phyloP scores from a whole-genome alignment of 1,140 invertebrate genomes.

The Copidosoma floridanum region DNA sequence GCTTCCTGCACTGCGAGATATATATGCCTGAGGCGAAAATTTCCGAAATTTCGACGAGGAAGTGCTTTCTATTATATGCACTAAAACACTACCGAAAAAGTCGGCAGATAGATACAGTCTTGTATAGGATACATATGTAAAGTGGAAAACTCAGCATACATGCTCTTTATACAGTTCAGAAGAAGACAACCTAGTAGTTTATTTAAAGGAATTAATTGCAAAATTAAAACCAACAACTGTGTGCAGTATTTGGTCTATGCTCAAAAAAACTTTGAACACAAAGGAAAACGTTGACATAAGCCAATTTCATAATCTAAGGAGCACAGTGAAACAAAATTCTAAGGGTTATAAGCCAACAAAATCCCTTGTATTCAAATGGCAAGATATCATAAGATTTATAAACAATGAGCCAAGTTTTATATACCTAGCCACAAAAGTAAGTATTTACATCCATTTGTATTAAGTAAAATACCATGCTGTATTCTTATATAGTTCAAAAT shows the following conservation, averaged over 20 bases:
- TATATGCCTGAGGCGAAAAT: too few relatives aligned
- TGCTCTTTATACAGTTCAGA: not conserved
- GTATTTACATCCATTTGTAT: not conserved
- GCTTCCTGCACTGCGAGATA: too few relatives aligned
- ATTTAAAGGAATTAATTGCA: not conserved
- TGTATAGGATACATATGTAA: not conserved
- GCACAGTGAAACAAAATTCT: not conserved
- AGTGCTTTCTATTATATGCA: not conserved
- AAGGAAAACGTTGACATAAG: constrained; percentile 5
- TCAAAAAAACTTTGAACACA: constrained; percentile 3
- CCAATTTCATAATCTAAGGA: constrained; percentile 3
- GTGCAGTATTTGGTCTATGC: constrained; percentile 20
- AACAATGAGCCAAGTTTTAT: not conserved
- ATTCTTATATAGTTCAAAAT: not conserved
- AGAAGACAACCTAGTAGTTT: constrained; percentile 1
- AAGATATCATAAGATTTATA: not conserved
- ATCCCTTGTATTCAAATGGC: constrained; percentile 3
- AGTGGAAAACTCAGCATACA: not conserved
- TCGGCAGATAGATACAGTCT: not conserved
- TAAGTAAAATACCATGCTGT: not conserved
- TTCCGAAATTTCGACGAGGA: not conserved
- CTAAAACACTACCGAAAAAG: not conserved
- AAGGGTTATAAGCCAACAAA: constrained; percentile 15
- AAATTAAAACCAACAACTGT: not conserved
- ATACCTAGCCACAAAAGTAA: constrained; percentile 6